phyloP scores from a whole-genome alignment of 2,888 invertebrate species.

The Pinctada fucata region DNA sequence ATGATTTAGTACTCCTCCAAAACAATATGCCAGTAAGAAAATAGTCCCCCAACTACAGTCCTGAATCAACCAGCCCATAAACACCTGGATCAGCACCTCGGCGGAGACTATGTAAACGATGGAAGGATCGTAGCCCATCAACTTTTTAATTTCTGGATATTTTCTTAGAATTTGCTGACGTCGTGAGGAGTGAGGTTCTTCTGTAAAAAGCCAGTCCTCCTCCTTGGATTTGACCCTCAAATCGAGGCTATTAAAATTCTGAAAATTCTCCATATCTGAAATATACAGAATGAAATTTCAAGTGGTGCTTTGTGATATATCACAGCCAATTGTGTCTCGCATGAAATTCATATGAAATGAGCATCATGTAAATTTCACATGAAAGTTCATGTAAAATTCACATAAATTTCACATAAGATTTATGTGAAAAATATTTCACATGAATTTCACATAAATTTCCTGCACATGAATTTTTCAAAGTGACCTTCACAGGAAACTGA shows the following conservation, averaged over 20 bases:
- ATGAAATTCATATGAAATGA: no score
- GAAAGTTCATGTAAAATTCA: no score
- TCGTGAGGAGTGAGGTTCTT: conserved; percentile 96
- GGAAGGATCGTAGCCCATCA: conserved; percentile 75
- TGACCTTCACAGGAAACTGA: no score
- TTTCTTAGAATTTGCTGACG: conserved; percentile 89
- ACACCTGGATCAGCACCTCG: conserved; percentile 67
- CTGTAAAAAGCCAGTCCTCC: conserved; percentile 91
- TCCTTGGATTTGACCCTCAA: conserved; percentile 52
- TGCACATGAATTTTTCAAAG: no score
- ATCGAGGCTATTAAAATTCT: conserved; percentile 55
- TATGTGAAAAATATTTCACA: no score
- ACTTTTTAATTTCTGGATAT: conserved; percentile 76
- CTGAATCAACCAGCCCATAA: conserved; percentile 62
- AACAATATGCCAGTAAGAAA: conserved; percentile 65
- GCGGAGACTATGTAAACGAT: conserved; percentile 67
- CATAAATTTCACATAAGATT: no score
- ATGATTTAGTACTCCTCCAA: conserved; percentile 74
- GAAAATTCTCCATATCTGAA: conserved; percentile 48
- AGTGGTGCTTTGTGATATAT: no score
- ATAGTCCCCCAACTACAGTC: conserved; percentile 69
- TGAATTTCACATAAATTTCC: no score
- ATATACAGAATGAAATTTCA: neutral
- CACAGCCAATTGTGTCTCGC: no score
- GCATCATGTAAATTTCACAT: no score